Conservation (phyloP, 2,113 vertebrate species). For the Calyptomena viridis region DNA sequence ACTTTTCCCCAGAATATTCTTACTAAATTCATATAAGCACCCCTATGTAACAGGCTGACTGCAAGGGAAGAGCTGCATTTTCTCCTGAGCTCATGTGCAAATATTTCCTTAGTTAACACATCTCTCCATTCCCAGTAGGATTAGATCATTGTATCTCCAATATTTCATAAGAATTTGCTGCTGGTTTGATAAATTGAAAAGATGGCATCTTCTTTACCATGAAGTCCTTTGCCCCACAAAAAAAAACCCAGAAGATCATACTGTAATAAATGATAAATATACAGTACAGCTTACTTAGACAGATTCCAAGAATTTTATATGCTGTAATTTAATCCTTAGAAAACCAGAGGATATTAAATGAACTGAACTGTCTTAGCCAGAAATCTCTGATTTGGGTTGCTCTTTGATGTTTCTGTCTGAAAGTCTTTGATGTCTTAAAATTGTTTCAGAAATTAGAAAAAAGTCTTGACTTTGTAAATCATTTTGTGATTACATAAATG, state of each 20-base stretch:
- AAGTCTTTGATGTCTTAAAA: slow-evolving; percentile 81
- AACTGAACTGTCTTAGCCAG: slow-evolving; percentile 81
- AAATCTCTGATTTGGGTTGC: slow-evolving; percentile 79
- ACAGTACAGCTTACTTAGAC: slow-evolving; percentile 66
- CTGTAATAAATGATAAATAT: slow-evolving; percentile 75
- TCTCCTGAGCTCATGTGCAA: background rate
- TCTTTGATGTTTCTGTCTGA: slow-evolving; percentile 80
- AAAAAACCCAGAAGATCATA: slow-evolving; percentile 37
- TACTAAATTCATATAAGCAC: background rate
- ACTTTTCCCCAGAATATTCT: background rate
- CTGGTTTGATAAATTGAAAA: slow-evolving; percentile 58
- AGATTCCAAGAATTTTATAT: slow-evolving; percentile 82
- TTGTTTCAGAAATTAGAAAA: slow-evolving; percentile 79
- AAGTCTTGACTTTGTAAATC: slow-evolving; percentile 77
- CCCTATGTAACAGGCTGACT: background rate
- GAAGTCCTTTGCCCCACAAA: slow-evolving; percentile 34
- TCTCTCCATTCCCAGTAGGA: background rate
- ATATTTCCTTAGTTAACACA: slow-evolving; percentile 45
- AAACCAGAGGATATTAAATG: slow-evolving; percentile 83
- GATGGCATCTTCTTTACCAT: slow-evolving; percentile 45
- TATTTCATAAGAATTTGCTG: slow-evolving; percentile 59
- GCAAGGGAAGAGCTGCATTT: slow-evolving; percentile 16
- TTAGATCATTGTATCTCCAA: slow-evolving; percentile 25
- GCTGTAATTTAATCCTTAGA: slow-evolving; percentile 78
- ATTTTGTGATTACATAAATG: slow-evolving; percentile 78